A percentile compares a stretch with the other conserved stretches of the same genome.
phyloP scores from a whole-genome alignment of 2,888 invertebrate species.

The Cephus pulcher region DNA sequence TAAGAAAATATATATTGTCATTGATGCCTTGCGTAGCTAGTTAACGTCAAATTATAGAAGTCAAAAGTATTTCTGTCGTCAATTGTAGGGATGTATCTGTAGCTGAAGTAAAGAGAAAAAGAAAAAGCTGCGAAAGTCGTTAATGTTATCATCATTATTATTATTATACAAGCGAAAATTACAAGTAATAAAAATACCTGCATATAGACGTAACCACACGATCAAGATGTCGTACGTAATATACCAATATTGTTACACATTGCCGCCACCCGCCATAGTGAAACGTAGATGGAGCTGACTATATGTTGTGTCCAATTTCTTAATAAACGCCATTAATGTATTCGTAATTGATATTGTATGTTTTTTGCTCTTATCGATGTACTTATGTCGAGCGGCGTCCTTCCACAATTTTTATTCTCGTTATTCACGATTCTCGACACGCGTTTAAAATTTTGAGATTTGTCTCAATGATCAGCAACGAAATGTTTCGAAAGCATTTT shows the following conservation, averaged over 20 bases:
- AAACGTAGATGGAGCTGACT: background rate
- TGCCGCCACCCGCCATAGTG: background rate
- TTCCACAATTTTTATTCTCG: no score
- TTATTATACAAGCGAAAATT: background rate
- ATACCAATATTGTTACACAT: background rate
- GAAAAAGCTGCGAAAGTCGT: background rate
- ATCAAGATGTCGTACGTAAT: no score
- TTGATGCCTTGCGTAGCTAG: conserved; percentile 57
- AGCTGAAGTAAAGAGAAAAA: background rate
- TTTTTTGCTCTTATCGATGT: background rate
- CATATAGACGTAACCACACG: no score
- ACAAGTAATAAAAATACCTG: background rate
- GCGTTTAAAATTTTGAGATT: no score
- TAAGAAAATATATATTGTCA: conserved; percentile 43
- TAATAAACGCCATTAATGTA: conserved; percentile 1
- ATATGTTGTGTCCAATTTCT: background rate
- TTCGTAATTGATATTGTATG: background rate
- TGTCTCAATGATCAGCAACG: no score
- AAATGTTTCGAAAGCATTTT: no score
- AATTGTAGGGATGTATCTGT: conserved; percentile 36
- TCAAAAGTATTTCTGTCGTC: conserved; percentile 43
- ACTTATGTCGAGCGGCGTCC: no score
- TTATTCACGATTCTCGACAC: no score
- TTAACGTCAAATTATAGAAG: conserved; percentile 47
- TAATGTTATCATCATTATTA: background rate